phyloP scores from a whole-genome alignment of 2,888 invertebrate genomes.

The Drosophila infuscata region DNA sequence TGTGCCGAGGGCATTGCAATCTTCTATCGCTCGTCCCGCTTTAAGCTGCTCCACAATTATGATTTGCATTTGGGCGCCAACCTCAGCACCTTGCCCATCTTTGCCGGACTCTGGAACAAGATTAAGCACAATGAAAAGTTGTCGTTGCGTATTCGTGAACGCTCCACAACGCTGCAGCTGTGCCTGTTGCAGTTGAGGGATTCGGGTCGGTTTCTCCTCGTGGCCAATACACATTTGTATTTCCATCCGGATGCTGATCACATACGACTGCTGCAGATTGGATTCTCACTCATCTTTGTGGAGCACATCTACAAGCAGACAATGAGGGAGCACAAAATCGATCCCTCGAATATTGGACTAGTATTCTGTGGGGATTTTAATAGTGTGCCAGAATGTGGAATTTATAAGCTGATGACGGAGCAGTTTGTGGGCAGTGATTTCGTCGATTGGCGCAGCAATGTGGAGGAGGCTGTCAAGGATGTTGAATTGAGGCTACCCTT shows the following conservation, averaged over 20 bases:
- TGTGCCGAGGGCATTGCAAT: conserved; percentile 92
- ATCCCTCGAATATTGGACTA: conserved; percentile 87
- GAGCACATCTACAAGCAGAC: conserved; percentile 86
- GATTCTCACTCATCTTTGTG: conserved; percentile 90
- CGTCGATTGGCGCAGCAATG: conserved; percentile 91
- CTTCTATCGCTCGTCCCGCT: conserved; percentile 90
- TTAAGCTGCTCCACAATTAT: conserved; percentile 87
- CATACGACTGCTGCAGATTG: conserved; percentile 94
- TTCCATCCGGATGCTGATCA: conserved; percentile 97
- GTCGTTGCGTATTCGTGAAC: conserved; percentile 87
- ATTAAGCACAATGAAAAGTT: conserved; percentile 87
- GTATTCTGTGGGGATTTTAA: conserved; percentile 97
- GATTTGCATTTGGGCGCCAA: conserved; percentile 88
- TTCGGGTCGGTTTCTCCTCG: conserved; percentile 87
- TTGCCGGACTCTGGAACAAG: conserved; percentile 87
- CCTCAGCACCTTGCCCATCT: conserved; percentile 86
- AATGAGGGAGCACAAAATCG: conserved; percentile 60
- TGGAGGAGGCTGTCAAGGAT: conserved; percentile 88
- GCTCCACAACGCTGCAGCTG: conserved; percentile 88
- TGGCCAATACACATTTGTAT: conserved; percentile 96
- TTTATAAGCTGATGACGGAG: conserved; percentile 91
- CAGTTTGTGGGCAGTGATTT: conserved; percentile 88
- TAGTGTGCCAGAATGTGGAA: conserved; percentile 92
- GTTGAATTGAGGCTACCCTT: conserved; percentile 89
- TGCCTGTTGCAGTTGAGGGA: conserved; percentile 87